Evolutionary conservation across 1,140 invertebrate species (phyloP), one percentile per base, ranked within the genome.

Genomic region (Littorina saxatilis): DNA sequence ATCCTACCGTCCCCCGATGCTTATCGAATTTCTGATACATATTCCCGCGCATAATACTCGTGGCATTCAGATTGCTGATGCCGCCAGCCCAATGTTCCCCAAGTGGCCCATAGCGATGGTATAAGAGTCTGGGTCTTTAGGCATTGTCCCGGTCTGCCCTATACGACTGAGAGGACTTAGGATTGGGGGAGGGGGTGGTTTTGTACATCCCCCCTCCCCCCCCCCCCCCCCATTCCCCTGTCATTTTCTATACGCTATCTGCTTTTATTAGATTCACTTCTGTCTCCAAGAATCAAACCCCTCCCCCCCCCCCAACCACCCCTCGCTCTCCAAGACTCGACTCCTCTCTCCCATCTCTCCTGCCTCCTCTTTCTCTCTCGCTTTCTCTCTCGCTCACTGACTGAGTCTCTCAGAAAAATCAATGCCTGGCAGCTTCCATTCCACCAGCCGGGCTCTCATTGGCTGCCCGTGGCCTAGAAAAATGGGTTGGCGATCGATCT

Each of bases 391-490:
- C 35, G 13, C 39, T 72, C 32, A 15, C 47, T 52, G 17, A 11
- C 20, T 76, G 47, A 9, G 43, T 47, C 43, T 47, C 43, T 47
- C 61, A 13, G 61, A 35, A 68, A 68, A 70, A 79, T 70, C 77
- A 79, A 66, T 70, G 61, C 63, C 32, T 43, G 27, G 32, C 61
- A 23, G 27, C 55, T 43, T 27, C 55, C 37, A 39, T 50, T 63
- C 52, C 39, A n/a, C 43, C 52, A 43, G 13, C 63, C 17, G 0
- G 5, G 11, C 37, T 13, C 58, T 68, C 63, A 68, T 70, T 79
- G 58, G 58, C 77, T 79, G 58, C 43, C 77, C 32, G 27, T 63
- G 58, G 37, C 43, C 63, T 63, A 68, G 27, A 43, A 43, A 20
- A 43, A 15, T 68, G 29, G 17, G 13, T 13, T 32, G 27, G 2